Evolutionary conservation across 92 coral and sea anemone species (phyloP).

Genomic region (Meandrina meandrites): DNA sequence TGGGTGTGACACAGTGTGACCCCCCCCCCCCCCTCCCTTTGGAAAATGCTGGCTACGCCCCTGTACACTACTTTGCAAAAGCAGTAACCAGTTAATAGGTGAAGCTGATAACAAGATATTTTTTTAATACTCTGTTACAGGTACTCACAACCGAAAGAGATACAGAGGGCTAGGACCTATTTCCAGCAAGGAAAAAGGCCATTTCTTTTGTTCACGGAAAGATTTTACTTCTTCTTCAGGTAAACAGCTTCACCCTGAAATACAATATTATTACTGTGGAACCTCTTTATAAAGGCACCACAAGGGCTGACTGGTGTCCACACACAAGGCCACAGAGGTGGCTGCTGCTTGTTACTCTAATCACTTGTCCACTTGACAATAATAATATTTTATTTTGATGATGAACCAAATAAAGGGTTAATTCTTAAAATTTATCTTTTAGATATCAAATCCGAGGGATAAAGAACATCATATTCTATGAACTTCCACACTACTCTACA

Average conservation of each 20-base stretch:
- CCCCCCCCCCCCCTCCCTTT: too few species aligned
- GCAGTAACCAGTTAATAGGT: too few species aligned
- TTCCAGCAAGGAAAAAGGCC: slow-evolving; percentile 77
- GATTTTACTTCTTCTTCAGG: slow-evolving; percentile 97
- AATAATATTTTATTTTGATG: too few species aligned
- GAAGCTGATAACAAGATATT: neutral
- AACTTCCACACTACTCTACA: slow-evolving; percentile 86
- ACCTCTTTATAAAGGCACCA: too few species aligned
- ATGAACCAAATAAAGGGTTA: too few species aligned
- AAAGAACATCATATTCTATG: slow-evolving; percentile 91
- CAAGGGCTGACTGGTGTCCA: too few species aligned
- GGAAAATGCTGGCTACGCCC: too few species aligned
- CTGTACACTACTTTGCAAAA: neutral
- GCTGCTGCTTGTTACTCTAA: too few species aligned
- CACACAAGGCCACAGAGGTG: too few species aligned
- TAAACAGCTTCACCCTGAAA: slow-evolving; percentile 6
- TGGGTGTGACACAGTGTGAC: too few species aligned
- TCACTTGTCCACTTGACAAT: too few species aligned
- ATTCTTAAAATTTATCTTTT: neutral
- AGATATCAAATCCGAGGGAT: slow-evolving; percentile 96
- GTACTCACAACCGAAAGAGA: slow-evolving; percentile 80
- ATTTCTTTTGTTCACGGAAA: slow-evolving; percentile 87
- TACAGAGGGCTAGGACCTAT: slow-evolving; percentile 78
- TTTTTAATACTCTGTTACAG: slow-evolving; percentile 22
- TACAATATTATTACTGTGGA: too few species aligned